Base-by-base conservation (phyloP, 2,888 invertebrate genomes). In the Meliscaeva auricollis region DNA sequence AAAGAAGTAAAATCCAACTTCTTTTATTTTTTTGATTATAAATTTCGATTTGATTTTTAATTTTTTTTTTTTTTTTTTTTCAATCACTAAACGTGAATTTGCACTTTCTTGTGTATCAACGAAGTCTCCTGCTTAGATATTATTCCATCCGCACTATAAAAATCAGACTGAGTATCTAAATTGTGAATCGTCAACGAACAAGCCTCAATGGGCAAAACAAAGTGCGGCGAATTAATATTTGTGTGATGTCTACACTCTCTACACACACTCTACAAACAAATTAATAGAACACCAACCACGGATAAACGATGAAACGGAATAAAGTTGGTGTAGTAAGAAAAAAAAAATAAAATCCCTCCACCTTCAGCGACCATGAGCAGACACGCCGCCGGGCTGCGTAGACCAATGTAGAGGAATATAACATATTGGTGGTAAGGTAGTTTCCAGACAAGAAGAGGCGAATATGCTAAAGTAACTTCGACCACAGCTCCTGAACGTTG, bases 191-290 rank as follows among this genome's bases (percentile, higher is more conserved):
- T 69, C 81, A 69, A 64, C 69, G 81, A 85, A 85, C 85, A 85
- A 81, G 81, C 81, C 85, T 81, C 80, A 81, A 77, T 85, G 73
- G 69, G 56, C 75, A 69, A 62, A 66, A 81, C 81, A 85, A 81
- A 85, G 20, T 77, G 77, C 85, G 85, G 85, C 85, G 85, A 85
- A 85, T 85, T 70, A 73, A 85, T 80, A 80, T 75, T 75, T 48
- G 30, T 44, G 74, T 48, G 38, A 60, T 41, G 30, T 64, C 46
- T 64, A 62, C 62, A 13, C 26, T 30, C 64, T 30, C 30, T 9
- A 26, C 44, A 26, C 44, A 26, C 62, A 44, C 15, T 35, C n/a
- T 35, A 79, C 73, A 76, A 56, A 75, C 44, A 66, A 52, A 35
- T 54, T 50, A 69, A 50, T 13, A 44, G 5, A 22, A 44, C 26